These are phyloP conservation scores for Bombylius discolor DNA, from an alignment of 2,888 invertebrate species.

Conservation along the genomic window DNA sequence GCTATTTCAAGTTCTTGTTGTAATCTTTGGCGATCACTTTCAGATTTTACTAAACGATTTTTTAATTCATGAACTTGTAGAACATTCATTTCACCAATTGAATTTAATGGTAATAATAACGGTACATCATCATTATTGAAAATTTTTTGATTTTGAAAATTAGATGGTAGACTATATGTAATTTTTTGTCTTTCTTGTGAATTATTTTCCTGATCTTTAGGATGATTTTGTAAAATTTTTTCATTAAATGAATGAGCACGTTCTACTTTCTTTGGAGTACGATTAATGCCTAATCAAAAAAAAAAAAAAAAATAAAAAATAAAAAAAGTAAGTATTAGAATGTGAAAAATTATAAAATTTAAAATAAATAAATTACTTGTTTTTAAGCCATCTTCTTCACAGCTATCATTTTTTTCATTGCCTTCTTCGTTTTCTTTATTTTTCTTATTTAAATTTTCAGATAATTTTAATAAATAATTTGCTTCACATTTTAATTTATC, in stretches of 20 bases:
- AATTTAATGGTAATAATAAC: slow-evolving; percentile 29
- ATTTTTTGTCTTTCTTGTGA: slow-evolving; percentile 4
- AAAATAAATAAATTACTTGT: background rate
- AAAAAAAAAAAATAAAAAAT: too few relatives aligned
- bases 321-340: background rate
- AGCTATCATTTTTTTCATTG: slow-evolving; percentile 19
- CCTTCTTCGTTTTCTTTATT: slow-evolving; percentile 16
- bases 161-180: slow-evolving; percentile 25
- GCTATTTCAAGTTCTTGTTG: slow-evolving; percentile 49
- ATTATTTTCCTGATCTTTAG: slow-evolving; percentile 9
- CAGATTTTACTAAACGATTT: slow-evolving; percentile 33
- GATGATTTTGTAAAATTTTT: slow-evolving; percentile 16
- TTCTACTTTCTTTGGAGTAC: slow-evolving; percentile 9
- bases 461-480: slow-evolving; percentile 52
- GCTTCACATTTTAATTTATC: slow-evolving; percentile 55
- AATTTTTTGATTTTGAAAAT: slow-evolving; percentile 21
- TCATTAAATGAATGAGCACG: slow-evolving; percentile 32
- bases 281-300: background rate
- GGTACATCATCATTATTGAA: slow-evolving; percentile 11
- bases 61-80: slow-evolving; percentile 46
- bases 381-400: slow-evolving; percentile 23
- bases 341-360: background rate
- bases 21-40: slow-evolving; percentile 35
- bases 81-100: slow-evolving; percentile 14
- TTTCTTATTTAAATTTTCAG: slow-evolving; percentile 29